Percentiles rank a stretch among this genome's conserved stretches.
phyloP scores from a whole-genome alignment of 2,888 invertebrate species.

The Acanthacorydalis orientalis region DNA sequence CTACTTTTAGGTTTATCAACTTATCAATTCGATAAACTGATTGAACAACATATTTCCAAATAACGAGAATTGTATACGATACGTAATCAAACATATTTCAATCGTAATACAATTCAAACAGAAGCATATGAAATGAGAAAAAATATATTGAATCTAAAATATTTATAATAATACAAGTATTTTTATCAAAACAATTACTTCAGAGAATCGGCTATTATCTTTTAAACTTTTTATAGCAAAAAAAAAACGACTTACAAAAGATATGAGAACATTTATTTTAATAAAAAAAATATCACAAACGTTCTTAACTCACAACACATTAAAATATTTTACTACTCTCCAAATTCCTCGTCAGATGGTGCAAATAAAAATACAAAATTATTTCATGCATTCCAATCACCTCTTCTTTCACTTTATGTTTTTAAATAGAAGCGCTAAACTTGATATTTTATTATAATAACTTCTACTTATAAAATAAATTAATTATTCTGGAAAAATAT shows the following conservation, averaged over 20 bases:
- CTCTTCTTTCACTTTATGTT: neutral
- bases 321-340: neutral
- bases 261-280: neutral
- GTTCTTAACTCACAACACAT: neutral
- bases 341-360: slow-evolving; percentile 1
- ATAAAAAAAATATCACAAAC: neutral
- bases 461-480: neutral
- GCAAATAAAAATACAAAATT: neutral
- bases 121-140: neutral
- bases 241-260: neutral
- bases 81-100: too few species aligned
- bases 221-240: too few species aligned
- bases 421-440: neutral
- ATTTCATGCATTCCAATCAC: slow-evolving; percentile 1
- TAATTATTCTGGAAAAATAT: too few species aligned
- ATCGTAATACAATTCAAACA: too few species aligned
- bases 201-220: neutral
- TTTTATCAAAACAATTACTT: neutral
- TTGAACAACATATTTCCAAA: too few species aligned
- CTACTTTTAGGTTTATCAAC: neutral
- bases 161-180: neutral
- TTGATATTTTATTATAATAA: neutral
- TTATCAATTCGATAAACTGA: neutral
- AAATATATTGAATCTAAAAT: neutral
- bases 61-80: too few species aligned